Evolutionary conservation across 2,113 vertebrate species (phyloP).

Genomic region (Haemorhous mexicanus): DNA sequence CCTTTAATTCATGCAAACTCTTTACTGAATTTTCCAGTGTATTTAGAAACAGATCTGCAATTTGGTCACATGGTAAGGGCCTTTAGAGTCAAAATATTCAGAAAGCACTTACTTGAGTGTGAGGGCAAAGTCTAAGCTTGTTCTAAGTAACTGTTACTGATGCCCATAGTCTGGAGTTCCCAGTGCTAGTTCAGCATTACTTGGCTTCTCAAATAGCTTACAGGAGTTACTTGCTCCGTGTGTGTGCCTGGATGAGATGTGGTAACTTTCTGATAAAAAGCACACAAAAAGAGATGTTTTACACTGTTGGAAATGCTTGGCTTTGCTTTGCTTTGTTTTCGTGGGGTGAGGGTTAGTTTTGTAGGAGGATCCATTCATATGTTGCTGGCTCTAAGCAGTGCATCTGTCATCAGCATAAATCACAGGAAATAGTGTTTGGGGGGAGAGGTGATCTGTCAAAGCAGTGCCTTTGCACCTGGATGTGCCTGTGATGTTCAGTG

Average conservation of each 20-base stretch:
- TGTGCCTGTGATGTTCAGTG: background rate
- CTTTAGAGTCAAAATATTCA: background rate
- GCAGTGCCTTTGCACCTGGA: background rate
- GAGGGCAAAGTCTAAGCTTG: background rate
- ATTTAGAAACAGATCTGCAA: background rate
- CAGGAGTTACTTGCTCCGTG: background rate
- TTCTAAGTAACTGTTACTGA: background rate
- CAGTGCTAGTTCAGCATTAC: background rate
- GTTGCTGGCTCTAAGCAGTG: fast-evolving
- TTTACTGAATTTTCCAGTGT: background rate
- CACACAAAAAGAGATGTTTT: background rate
- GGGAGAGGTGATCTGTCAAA: background rate
- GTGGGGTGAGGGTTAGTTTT: background rate
- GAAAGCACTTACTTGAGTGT: background rate
- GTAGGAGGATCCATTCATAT: fast-evolving
- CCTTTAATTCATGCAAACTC: background rate
- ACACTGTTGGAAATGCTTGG: background rate
- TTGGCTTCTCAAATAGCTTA: background rate
- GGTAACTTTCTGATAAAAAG: background rate
- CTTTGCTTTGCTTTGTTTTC: background rate
- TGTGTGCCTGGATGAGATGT: background rate
- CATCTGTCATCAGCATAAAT: background rate
- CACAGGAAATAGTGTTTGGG: background rate
- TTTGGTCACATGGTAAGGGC: background rate
- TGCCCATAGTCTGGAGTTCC: background rate